phyloP scores from a whole-genome alignment of 1,140 invertebrate genomes.

The Lineus longissimus region DNA sequence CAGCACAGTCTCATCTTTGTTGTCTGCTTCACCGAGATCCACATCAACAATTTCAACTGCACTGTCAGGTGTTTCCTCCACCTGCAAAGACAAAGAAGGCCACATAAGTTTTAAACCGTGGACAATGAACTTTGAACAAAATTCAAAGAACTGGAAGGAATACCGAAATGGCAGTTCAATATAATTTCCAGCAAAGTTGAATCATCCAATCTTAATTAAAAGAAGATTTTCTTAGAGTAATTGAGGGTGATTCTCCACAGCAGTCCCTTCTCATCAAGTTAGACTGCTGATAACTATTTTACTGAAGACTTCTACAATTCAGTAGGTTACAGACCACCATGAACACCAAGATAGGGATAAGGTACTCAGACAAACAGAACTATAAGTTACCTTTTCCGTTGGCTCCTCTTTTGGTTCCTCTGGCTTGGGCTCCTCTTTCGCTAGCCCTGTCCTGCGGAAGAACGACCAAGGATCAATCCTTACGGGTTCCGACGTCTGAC shows the following conservation, averaged over 20 bases:
- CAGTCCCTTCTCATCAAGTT: too few relatives aligned
- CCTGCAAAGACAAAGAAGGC: constrained; percentile 33
- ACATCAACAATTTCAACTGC: constrained; percentile 25
- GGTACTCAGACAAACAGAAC: too few relatives aligned
- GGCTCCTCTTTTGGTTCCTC: neutral
- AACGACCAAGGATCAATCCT: constrained; percentile 42
- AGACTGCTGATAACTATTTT: too few relatives aligned
- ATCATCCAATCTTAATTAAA: neutral
- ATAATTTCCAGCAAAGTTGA: too few relatives aligned
- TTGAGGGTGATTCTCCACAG: neutral
- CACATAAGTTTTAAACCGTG: neutral
- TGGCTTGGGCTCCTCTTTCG: neutral
- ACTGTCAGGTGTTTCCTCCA: constrained; percentile 24
- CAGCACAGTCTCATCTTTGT: constrained; percentile 40
- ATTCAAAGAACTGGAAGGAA: too few relatives aligned
- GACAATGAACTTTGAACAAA: too few relatives aligned
- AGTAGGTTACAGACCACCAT: too few relatives aligned
- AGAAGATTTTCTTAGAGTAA: neutral
- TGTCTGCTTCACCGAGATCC: constrained; percentile 48
- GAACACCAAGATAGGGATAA: too few relatives aligned
- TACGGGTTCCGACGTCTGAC: constrained; percentile 37
- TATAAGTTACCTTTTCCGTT: too few relatives aligned
- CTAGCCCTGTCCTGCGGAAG: constrained; percentile 29
- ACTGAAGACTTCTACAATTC: too few relatives aligned
- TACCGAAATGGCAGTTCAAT: too few relatives aligned